phyloP scores from a whole-genome alignment of 2,888 invertebrate species.

The Scaptomyza flava region DNA sequence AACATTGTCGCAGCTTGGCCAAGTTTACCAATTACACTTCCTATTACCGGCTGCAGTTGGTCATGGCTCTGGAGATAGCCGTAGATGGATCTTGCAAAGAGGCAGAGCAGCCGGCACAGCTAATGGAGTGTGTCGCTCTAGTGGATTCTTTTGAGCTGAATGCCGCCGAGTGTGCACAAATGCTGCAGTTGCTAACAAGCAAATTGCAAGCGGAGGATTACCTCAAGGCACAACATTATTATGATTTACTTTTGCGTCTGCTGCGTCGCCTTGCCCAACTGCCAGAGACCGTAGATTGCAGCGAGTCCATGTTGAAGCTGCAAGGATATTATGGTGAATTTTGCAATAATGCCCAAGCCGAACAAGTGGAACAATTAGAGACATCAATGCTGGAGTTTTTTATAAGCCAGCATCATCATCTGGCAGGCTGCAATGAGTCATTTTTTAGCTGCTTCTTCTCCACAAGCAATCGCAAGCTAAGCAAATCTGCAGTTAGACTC shows the following conservation, averaged over 20 bases:
- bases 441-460: slow-evolving; percentile 86
- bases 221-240: slow-evolving; percentile 81
- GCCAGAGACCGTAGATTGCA: slow-evolving; percentile 65
- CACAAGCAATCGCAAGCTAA: slow-evolving; percentile 84
- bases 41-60: slow-evolving; percentile 80
- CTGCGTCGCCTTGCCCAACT: slow-evolving; percentile 85
- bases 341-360: slow-evolving; percentile 75
- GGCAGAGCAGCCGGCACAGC: slow-evolving; percentile 35
- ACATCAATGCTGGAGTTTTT: slow-evolving; percentile 86
- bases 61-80: slow-evolving; percentile 76
- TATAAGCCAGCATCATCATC: slow-evolving; percentile 87
- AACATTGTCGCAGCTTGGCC: slow-evolving; percentile 63
- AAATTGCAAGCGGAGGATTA: slow-evolving; percentile 82
- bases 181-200: slow-evolving; percentile 80
- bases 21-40: slow-evolving; percentile 66
- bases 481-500: slow-evolving; percentile 87
- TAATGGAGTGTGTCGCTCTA: slow-evolving; percentile 71
- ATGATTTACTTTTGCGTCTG: slow-evolving; percentile 85
- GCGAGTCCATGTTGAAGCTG: slow-evolving; percentile 83
- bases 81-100: slow-evolving; percentile 11
- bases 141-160: slow-evolving; percentile 77
- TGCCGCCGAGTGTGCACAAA: slow-evolving; percentile 72
- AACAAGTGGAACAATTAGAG: slow-evolving; percentile 86
- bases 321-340: slow-evolving; percentile 85
- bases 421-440: slow-evolving; percentile 85